phyloP scores from a whole-genome alignment of 2,888 invertebrate genomes.

The Dolomedes plantarius region DNA sequence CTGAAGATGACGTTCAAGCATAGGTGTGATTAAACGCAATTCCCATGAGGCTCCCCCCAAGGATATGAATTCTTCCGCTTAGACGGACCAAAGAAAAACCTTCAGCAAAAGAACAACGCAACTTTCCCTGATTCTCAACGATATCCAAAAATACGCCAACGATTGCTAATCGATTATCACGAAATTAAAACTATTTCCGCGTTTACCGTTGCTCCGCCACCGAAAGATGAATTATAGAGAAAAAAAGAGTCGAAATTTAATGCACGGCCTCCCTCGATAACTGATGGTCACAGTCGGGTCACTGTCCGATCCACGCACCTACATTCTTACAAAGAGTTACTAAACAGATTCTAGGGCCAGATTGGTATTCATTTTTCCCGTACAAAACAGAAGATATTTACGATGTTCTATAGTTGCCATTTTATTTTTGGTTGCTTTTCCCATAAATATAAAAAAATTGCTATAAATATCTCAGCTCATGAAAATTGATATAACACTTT shows the following conservation, averaged over 20 bases:
- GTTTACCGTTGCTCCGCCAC: background rate
- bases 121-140: background rate
- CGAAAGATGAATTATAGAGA: background rate
- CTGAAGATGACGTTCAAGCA: background rate
- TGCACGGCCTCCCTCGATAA: conserved; percentile 27
- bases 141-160: conserved; percentile 17
- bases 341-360: no score
- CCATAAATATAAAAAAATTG: no score
- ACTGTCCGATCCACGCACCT: conserved; percentile 24
- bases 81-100: background rate
- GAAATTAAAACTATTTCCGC: conserved; percentile 49
- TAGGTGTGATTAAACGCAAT: background rate
- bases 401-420: no score
- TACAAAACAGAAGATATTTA: no score
- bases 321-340: background rate
- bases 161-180: conserved; percentile 27
- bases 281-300: conserved; percentile 42
- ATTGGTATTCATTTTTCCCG: no score
- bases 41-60: background rate
- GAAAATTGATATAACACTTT: no score
- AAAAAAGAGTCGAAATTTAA: background rate
- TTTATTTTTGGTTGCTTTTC: no score
- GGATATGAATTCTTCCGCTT: background rate
- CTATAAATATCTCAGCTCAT: no score
- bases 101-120: background rate